phyloP scores from a whole-genome alignment of 2,113 vertebrate genomes.

The Mystacornis crossleyi region DNA sequence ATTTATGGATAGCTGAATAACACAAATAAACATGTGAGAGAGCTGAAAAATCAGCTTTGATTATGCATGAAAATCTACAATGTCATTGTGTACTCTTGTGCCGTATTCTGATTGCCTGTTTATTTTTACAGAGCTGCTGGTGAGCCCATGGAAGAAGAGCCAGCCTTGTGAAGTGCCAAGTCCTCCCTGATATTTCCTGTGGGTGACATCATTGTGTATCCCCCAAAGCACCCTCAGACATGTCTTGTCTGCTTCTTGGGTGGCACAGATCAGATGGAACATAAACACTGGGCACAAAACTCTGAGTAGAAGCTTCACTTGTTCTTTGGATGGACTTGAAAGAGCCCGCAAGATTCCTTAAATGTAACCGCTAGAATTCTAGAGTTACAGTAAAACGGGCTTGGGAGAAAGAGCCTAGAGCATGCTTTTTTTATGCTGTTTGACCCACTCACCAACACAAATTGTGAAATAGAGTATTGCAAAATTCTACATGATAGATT shows the following conservation, averaged over 20 bases:
- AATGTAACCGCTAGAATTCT: conserved; percentile 75
- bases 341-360: conserved; percentile 75
- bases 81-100: conserved; percentile 92
- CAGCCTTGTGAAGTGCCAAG: conserved; percentile 90
- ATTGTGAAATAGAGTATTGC: conserved; percentile 59
- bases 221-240: conserved; percentile 86
- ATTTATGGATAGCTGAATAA: conserved; percentile 94
- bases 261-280: conserved; percentile 86
- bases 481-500: conserved; percentile 51
- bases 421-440: conserved; percentile 63
- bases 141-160: conserved; percentile 89
- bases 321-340: conserved; percentile 81
- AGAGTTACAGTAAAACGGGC: conserved; percentile 74
- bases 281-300: conserved; percentile 84
- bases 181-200: conserved; percentile 88
- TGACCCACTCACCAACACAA: conserved; percentile 58
- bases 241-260: conserved; percentile 95
- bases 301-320: conserved; percentile 82
- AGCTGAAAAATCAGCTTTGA: conserved; percentile 95
- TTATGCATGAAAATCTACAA: conserved; percentile 92
- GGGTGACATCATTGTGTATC: conserved; percentile 96
- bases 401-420: conserved; percentile 68
- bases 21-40: conserved; percentile 95
- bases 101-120: conserved; percentile 97
- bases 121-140: conserved; percentile 92